Conservation (phyloP, 2,888 invertebrate species). For the Euzetes globulus region DNA sequence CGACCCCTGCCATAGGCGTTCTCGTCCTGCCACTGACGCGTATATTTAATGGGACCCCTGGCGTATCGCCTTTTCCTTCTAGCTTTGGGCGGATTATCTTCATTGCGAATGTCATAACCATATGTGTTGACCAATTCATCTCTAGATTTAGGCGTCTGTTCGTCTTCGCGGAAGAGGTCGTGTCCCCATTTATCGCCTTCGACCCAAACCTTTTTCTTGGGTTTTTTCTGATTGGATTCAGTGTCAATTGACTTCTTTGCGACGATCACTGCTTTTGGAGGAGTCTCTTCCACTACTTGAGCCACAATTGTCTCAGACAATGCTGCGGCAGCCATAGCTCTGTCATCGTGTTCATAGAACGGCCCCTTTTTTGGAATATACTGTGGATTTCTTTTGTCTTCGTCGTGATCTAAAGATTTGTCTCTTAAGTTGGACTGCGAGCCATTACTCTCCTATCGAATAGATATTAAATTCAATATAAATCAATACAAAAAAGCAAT, state of each 20-base stretch:
- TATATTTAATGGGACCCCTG: conserved; percentile 84
- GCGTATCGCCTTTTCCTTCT: conserved; percentile 79
- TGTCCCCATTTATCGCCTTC: conserved; percentile 66
- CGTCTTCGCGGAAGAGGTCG: conserved; percentile 71
- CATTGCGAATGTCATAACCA: conserved; percentile 89
- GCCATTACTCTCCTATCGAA: conserved; percentile 35
- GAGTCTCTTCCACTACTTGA: conserved; percentile 1
- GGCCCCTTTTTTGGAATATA: conserved; percentile 93
- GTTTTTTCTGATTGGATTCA: not conserved
- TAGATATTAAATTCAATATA: not conserved
- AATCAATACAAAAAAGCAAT: not conserved
- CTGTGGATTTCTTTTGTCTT: conserved; percentile 91
- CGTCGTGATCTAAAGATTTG: conserved; percentile 74
- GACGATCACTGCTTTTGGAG: conserved; percentile 2
- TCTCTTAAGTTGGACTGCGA: conserved; percentile 37
- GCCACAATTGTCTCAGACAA: not conserved
- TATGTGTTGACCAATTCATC: conserved; percentile 76
- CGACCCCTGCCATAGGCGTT: conserved; percentile 66
- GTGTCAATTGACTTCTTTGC: conserved; percentile 3
- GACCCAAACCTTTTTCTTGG: conserved; percentile 42
- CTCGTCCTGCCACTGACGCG: conserved; percentile 85
- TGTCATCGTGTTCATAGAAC: conserved; percentile 92
- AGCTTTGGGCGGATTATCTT: conserved; percentile 74
- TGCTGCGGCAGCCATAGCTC: conserved; percentile 47
- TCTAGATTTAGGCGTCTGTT: conserved; percentile 73